Percentiles rank a stretch among this genome's conserved stretches.
These are phyloP conservation scores for Thysanoteuthis rhombus DNA, from an alignment of 2,888 invertebrate genomes.

Conservation along the genomic window DNA sequence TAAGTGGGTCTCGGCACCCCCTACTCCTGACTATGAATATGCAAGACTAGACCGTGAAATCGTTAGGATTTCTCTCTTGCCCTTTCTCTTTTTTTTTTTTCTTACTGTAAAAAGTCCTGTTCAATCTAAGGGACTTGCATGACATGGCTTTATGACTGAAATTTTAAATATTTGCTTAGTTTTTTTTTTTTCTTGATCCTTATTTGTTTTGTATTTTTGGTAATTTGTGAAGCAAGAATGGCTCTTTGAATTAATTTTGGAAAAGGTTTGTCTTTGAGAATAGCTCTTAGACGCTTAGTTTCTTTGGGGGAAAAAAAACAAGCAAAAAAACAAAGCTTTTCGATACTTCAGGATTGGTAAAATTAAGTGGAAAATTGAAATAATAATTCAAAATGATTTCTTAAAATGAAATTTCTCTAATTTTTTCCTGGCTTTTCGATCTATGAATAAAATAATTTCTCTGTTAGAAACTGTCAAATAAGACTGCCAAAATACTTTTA, in stretches of 20 bases:
- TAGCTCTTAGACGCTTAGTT: background rate
- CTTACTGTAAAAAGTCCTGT: background rate
- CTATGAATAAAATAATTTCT: background rate
- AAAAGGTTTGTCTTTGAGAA: background rate
- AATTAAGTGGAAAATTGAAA: conserved; percentile 12
- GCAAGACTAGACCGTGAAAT: background rate
- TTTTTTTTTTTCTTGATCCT: background rate
- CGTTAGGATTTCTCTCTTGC: background rate
- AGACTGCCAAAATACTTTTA: too few relatives aligned
- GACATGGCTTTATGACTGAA: background rate
- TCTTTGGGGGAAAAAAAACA: too few relatives aligned
- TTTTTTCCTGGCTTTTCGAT: background rate
- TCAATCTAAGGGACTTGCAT: background rate
- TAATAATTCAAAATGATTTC: background rate
- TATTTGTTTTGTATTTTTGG: background rate
- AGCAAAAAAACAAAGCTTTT: background rate
- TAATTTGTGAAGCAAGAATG: background rate
- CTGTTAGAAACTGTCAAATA: too few relatives aligned
- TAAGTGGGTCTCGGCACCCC: background rate
- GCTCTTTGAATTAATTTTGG: background rate
- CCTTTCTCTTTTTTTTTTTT: background rate
- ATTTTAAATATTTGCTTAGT: too few relatives aligned
- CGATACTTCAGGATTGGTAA: background rate
- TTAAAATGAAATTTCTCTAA: background rate
- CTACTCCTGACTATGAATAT: background rate